Evolutionary conservation across 2,797 vertebrate species (phyloP).

Genomic region (Etheostoma nigrum): DNA sequence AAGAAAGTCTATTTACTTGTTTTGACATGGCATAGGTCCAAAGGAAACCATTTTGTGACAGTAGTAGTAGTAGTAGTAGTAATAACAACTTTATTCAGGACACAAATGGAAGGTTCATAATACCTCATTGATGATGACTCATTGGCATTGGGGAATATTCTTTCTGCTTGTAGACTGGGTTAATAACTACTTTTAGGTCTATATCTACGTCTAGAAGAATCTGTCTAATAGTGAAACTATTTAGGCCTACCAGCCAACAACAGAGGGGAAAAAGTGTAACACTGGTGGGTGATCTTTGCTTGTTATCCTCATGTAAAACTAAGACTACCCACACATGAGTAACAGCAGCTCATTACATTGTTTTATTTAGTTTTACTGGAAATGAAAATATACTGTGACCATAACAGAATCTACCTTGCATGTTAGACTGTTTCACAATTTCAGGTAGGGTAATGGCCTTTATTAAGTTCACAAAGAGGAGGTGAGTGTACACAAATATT

Average conservation of each 20-base stretch:
- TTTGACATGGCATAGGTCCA: not conserved
- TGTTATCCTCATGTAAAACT: constrained; percentile 2
- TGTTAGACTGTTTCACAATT: not conserved
- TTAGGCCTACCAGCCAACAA: not conserved
- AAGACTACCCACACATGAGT: not conserved
- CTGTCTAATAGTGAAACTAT: not conserved
- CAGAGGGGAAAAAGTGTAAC: not conserved
- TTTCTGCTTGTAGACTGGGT: not conserved
- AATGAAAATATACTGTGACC: not conserved
- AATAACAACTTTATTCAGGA: too few relatives aligned
- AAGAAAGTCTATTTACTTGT: not conserved
- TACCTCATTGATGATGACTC: not conserved
- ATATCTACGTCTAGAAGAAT: not conserved
- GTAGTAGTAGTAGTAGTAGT: too few relatives aligned
- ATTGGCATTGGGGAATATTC: not conserved
- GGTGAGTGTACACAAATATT: not conserved
- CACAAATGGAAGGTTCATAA: too few relatives aligned
- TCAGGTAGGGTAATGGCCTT: not conserved
- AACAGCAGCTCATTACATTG: not conserved
- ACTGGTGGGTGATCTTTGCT: not conserved
- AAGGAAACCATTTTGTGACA: constrained; percentile 16
- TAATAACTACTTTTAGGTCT: not conserved
- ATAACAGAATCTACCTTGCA: not conserved
- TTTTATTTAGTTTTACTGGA: not conserved
- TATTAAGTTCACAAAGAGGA: constrained; percentile 2